Evolutionary conservation across 2,113 vertebrate species (phyloP).

Genomic region (Colossoma macropomum): DNA sequence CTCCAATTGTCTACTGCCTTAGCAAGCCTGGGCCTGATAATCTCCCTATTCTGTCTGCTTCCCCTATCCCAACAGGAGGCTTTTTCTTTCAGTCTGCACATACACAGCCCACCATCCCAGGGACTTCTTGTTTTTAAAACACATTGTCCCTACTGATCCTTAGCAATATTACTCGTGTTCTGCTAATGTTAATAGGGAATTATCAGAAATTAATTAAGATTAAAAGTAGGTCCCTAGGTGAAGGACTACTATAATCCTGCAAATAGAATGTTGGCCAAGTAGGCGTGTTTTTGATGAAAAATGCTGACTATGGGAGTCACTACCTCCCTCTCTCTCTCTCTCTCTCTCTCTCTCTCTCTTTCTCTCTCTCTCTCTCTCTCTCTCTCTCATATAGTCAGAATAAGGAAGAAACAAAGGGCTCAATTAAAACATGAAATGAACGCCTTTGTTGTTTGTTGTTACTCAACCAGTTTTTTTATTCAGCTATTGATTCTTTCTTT

Average conservation of each 20-base stretch:
- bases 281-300: conserved; percentile 41
- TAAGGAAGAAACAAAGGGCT: not conserved
- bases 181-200: conserved; percentile 72
- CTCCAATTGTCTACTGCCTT: not conserved
- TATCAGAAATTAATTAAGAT: conserved; percentile 77
- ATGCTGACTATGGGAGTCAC: not conserved
- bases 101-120: conserved; percentile 42
- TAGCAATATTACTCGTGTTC: conserved; percentile 57
- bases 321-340: not conserved
- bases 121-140: conserved; percentile 41
- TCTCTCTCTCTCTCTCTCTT: not conserved
- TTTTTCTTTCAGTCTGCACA: not conserved
- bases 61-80: not conserved
- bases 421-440: not conserved
- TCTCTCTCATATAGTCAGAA: not conserved
- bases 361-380: not conserved
- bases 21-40: not conserved
- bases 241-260: conserved; percentile 71
- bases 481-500: not conserved
- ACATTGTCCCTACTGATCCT: conserved; percentile 42
- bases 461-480: not conserved
- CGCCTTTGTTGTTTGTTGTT: not conserved
- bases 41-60: not conserved
- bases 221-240: conserved; percentile 72
- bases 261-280: conserved; percentile 59